A percentile compares a stretch with the other conserved stretches of the same genome.
phyloP scores from a whole-genome alignment of 2,888 invertebrate genomes.

The Hemicrepidius hirtus region DNA sequence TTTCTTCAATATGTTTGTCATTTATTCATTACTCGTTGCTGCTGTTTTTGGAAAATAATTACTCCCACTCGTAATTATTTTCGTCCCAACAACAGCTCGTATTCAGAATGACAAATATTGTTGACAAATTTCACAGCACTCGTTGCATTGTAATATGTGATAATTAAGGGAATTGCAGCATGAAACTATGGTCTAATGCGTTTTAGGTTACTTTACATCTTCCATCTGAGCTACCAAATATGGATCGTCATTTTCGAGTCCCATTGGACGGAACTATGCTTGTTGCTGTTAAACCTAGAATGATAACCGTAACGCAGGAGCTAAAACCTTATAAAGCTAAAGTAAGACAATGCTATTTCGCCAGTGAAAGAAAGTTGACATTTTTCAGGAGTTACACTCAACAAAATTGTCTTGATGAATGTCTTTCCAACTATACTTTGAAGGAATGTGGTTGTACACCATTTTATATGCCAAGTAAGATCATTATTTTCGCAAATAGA shows the following conservation, averaged over 20 bases:
- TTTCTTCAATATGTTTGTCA: no score
- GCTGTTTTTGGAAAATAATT: no score
- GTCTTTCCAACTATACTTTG: slow-evolving; percentile 80
- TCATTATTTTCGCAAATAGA: neutral
- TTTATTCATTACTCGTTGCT: no score
- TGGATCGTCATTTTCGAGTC: slow-evolving; percentile 81
- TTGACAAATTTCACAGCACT: no score
- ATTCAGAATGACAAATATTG: no score
- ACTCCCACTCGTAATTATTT: no score
- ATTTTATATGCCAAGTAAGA: slow-evolving; percentile 79
- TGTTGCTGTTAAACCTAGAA: slow-evolving; percentile 81
- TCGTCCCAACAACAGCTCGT: no score
- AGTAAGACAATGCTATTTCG: slow-evolving; percentile 81
- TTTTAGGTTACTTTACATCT: slow-evolving; percentile 3
- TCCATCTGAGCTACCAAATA: slow-evolving; percentile 65
- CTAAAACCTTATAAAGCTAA: slow-evolving; percentile 77
- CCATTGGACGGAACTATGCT: slow-evolving; percentile 81
- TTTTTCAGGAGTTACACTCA: slow-evolving; percentile 82
- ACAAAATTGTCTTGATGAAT: slow-evolving; percentile 82
- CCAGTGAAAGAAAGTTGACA: slow-evolving; percentile 77
- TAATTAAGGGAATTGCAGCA: neutral
- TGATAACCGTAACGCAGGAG: slow-evolving; percentile 82
- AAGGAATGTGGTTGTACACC: slow-evolving; percentile 70
- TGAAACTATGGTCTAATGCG: no score
- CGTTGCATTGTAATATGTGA: neutral